A percentile compares a stretch with the other conserved stretches of the same genome.
Evolutionary conservation across 2,113 vertebrate genomes (phyloP).

Genomic region (Scophthalmus maximus): DNA sequence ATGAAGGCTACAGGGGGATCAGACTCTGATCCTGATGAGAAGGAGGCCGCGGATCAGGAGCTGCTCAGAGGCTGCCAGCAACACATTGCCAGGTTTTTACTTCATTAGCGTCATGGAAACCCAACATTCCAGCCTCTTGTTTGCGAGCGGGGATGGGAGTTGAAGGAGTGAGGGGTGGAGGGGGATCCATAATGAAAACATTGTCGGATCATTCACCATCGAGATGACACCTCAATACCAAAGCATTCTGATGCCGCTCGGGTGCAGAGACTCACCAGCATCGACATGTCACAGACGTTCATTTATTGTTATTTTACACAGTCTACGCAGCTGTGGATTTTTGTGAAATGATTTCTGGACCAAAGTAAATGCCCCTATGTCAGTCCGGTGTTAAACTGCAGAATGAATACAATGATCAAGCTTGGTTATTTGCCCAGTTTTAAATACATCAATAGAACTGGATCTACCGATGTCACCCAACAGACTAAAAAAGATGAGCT

Average conservation of each 20-base stretch:
- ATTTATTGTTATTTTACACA: too few species aligned
- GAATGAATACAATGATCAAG: too few species aligned
- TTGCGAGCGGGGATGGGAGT: conserved; percentile 64
- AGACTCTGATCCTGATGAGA: conserved; percentile 77
- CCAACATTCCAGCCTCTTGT: conserved; percentile 80
- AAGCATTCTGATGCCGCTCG: conserved; percentile 38
- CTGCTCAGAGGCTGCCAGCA: conserved; percentile 68
- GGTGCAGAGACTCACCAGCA: conserved; percentile 2
- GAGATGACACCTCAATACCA: conserved; percentile 66
- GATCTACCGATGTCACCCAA: too few species aligned
- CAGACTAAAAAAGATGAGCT: too few species aligned
- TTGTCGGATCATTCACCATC: conserved; percentile 61
- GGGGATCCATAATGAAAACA: conserved; percentile 77
- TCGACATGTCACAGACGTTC: conserved; percentile 11
- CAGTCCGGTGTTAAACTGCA: too few species aligned
- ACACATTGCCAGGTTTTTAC: conserved; percentile 80
- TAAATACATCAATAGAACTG: too few species aligned
- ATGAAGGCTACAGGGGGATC: conserved; percentile 78
- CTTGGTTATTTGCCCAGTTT: too few species aligned
- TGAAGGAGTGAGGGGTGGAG: conserved; percentile 48
- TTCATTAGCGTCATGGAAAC: conserved; percentile 84
- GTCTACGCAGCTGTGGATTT: too few species aligned
- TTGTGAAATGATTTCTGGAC: too few species aligned
- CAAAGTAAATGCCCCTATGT: too few species aligned
- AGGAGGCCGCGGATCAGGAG: conserved; percentile 76